Base-by-base conservation (phyloP, 2,797 vertebrate genomes). In the Manis crassicaudata region DNA sequence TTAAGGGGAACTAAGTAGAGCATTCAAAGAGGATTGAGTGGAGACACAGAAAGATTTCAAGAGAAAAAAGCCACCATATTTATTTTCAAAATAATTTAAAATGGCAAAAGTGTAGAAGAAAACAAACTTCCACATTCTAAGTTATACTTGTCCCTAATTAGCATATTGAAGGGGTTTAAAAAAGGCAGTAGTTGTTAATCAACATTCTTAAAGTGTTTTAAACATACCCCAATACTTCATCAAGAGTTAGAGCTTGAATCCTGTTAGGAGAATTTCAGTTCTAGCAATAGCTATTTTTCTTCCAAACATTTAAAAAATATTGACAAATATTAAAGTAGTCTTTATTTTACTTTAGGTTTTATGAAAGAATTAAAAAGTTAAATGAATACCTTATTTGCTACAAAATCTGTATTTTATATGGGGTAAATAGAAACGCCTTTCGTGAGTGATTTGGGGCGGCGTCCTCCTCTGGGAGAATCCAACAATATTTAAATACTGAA, bases 101-200 rank as follows among this genome's bases (percentile, higher is more conserved):
- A 62, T 25, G 83, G 95, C 67, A 85, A 97, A 94, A 92, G 94
- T 40, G 96, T 7, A 87, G 8, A 73, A 96, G 73, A 90, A 95
- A 96, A 91, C 98, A 94, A 97, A 96, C 97, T 96, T 97, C 79
- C 87, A 76, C 68, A 96, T 96, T 56, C 50, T 46, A 96, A 95
- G 87, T 92, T 97, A 97, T 86, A 90, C 79, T 94, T 96, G 83
- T 56, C 90, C 43, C 73, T 94, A 97, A 79, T 93, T 97, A 98
- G 92, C 35, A 94, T 90, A 96, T 73, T 77, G 95, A 88, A 98
- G 82, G 75, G 88, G 35, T 79, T 94, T 93, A 95, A 79, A 97
- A 97, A 95, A 96, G 83, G 84, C 50, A 56, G 70, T 85, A 94
- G 94, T 56, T 97, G 94, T 96, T 96, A 95, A 95, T 95, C 90